Evolutionary conservation across 2,797 vertebrate genomes (phyloP).

Genomic region (Tenualosa thibaudeaui): DNA sequence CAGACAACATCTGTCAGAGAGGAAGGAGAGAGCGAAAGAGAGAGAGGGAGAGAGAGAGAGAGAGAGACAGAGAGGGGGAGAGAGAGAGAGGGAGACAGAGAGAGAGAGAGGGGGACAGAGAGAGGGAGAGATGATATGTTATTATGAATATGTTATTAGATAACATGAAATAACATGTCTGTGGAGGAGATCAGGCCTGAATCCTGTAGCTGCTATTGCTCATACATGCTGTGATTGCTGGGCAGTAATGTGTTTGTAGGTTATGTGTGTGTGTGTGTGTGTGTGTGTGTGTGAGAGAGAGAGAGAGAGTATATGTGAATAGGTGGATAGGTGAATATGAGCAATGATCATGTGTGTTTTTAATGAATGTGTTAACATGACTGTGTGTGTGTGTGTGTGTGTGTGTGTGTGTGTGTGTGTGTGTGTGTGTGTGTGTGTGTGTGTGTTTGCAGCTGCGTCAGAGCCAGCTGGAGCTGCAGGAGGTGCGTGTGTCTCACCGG

Average conservation of each 20-base stretch:
- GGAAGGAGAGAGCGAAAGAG: neutral
- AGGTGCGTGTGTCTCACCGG: conserved; percentile 85
- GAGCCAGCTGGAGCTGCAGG: conserved; percentile 91
- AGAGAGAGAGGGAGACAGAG: neutral
- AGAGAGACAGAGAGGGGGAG: neutral
- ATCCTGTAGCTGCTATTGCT: neutral
- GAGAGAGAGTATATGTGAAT: neutral
- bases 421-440: neutral
- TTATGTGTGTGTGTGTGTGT: neutral
- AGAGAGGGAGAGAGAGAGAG: neutral
- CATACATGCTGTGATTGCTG: too few species aligned
- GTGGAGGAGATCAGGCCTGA: neutral
- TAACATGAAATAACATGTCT: neutral
- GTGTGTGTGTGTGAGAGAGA: neutral
- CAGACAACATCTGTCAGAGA: neutral
- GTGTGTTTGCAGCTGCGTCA: conserved; percentile 80
- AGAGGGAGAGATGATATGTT: neutral
- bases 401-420: neutral
- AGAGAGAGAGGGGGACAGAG: neutral
- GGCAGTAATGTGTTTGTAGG: neutral
- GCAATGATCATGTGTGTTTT: too few species aligned
- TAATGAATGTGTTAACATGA: neutral
- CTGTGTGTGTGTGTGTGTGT: neutral
- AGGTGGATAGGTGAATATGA: neutral
- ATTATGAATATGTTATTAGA: neutral